phyloP scores from a whole-genome alignment of 2,113 vertebrate genomes.

The Plecotus auritus region DNA sequence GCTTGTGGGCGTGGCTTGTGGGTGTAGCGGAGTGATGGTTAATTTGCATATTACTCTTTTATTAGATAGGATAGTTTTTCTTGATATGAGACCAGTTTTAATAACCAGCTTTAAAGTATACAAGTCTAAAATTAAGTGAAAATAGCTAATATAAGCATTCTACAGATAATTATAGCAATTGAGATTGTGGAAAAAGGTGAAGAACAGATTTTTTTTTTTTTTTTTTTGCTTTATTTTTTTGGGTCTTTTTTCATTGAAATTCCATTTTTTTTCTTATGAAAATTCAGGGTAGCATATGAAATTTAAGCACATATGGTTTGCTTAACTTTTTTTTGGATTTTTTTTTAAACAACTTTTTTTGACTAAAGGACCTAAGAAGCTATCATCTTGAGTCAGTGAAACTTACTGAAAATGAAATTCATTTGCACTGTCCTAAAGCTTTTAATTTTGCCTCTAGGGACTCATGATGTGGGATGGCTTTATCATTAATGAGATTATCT shows the following conservation, averaged over 20 bases:
- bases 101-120: slow-evolving; percentile 26
- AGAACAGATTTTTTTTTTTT: background rate
- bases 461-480: background rate
- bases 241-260: slow-evolving; percentile 8
- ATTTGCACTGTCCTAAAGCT: background rate
- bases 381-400: background rate
- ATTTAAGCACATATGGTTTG: slow-evolving; percentile 43
- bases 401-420: background rate
- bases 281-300: background rate
- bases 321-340: background rate
- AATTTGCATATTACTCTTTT: too few species aligned
- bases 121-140: slow-evolving; percentile 38
- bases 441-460: background rate
- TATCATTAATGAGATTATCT: slow-evolving; percentile 4
- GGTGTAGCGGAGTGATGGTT: too few species aligned
- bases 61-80: too few species aligned
- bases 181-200: slow-evolving; percentile 38
- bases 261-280: background rate
- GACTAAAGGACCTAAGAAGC: background rate
- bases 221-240: slow-evolving; percentile 20
- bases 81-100: slow-evolving; percentile 16
- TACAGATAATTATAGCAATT: slow-evolving; percentile 34
- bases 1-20: too few species aligned
- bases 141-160: slow-evolving; percentile 32
- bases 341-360: background rate